Evolutionary conservation across 2,797 vertebrate genomes (phyloP).

Genomic region (Nannoperca australis): DNA sequence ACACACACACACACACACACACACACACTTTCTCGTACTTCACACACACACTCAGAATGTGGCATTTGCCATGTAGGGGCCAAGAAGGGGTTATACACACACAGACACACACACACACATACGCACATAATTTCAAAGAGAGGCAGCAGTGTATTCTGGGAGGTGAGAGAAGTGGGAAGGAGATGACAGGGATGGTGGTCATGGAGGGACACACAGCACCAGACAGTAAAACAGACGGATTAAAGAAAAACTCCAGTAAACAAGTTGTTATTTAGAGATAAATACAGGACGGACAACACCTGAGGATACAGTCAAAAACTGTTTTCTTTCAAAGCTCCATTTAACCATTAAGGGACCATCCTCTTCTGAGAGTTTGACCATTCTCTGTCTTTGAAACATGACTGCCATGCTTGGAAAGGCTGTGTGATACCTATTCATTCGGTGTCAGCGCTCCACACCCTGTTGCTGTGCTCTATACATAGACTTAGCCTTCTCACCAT

Average conservation of each 20-base stretch:
- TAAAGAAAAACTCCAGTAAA: background rate
- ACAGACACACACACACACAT: conserved; percentile 24
- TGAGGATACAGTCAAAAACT: background rate
- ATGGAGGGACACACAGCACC: conserved; percentile 30
- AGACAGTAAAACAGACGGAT: background rate
- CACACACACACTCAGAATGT: conserved; percentile 76
- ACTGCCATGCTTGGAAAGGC: conserved; percentile 46
- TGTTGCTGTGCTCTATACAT: conserved; percentile 64
- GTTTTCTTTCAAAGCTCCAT: background rate
- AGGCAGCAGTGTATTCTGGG: conserved; percentile 63
- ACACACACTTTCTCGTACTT: conserved; percentile 56
- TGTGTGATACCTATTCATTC: conserved; percentile 55
- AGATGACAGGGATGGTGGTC: conserved; percentile 47
- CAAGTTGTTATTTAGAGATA: background rate
- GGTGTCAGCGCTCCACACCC: conserved; percentile 55
- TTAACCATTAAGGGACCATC: background rate
- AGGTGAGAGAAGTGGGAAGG: conserved; percentile 67
- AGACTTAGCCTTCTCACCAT: conserved; percentile 69
- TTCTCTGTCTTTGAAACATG: conserved; percentile 39
- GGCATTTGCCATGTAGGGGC: conserved; percentile 62
- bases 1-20: conserved; percentile 25
- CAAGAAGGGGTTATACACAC: conserved; percentile 43
- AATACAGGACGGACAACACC: background rate
- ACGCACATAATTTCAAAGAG: conserved; percentile 20
- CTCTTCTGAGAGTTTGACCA: conserved; percentile 1